A percentile compares a stretch with the other conserved stretches of the same genome.
phyloP scores from a whole-genome alignment of 1,140 invertebrate species.

The Heterodera schachtii region DNA sequence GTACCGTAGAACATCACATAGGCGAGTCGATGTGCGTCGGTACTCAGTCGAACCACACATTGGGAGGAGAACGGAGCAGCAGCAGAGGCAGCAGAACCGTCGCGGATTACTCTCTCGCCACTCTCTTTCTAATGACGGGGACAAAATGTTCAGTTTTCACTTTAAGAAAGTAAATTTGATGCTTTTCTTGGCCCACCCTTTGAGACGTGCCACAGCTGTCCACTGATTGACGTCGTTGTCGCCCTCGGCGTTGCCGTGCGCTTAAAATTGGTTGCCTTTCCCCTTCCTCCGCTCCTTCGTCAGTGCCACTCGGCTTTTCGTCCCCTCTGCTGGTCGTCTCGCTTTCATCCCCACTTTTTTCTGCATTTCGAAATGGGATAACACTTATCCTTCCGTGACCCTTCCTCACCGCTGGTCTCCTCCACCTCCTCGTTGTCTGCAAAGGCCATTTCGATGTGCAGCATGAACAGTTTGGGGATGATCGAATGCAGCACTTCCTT shows the following conservation, averaged over 20 bases:
- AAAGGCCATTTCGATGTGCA: constrained; percentile 74
- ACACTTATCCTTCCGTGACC: neutral
- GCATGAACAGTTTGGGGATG: constrained; percentile 89
- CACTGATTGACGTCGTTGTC: neutral
- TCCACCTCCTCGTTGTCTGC: constrained; percentile 86
- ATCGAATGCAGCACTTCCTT: constrained; percentile 88
- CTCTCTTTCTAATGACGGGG: too few relatives aligned
- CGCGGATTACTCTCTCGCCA: neutral
- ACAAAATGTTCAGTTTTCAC: neutral
- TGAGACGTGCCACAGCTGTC: constrained; percentile 12
- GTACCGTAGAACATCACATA: constrained; percentile 79
- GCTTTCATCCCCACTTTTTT: neutral
- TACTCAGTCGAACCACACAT: neutral
- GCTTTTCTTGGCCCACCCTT: constrained; percentile 13
- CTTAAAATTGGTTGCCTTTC: neutral
- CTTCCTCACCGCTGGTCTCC: constrained; percentile 53
- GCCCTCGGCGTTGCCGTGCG: too few relatives aligned
- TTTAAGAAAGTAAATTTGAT: neutral
- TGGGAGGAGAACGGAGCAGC: neutral
- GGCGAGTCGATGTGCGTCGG: constrained; percentile 9
- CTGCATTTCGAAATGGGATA: neutral
- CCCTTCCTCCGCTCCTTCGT: too few relatives aligned
- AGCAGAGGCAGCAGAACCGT: too few relatives aligned
- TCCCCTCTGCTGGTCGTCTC: neutral
- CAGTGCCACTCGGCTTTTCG: too few relatives aligned